Evolutionary conservation across 2,888 invertebrate species (phyloP).

Genomic region (Drosophila nr. perissopoda): DNA sequence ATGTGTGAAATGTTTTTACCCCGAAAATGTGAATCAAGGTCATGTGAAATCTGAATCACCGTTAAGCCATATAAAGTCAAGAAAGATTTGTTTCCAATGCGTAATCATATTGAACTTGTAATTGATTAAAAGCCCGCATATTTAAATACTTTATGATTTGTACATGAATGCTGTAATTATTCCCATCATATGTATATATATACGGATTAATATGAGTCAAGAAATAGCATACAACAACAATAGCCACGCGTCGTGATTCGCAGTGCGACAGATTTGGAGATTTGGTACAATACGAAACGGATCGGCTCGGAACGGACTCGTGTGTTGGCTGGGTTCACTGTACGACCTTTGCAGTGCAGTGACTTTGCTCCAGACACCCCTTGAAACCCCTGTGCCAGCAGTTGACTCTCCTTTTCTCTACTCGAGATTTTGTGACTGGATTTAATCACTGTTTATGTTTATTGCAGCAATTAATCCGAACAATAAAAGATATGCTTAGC

Average conservation of each 20-base stretch:
- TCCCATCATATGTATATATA: conserved; percentile 13
- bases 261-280: conserved; percentile 36
- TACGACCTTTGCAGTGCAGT: conserved; percentile 75
- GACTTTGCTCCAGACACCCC: conserved; percentile 41
- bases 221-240: conserved; percentile 31
- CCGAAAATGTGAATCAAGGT: conserved; percentile 36
- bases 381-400: not conserved
- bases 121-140: conserved; percentile 70
- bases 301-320: conserved; percentile 2
- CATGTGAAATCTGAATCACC: conserved; percentile 57
- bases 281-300: conserved; percentile 21
- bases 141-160: conserved; percentile 68
- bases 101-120: conserved; percentile 53
- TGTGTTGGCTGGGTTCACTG: conserved; percentile 52
- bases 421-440: conserved; percentile 16
- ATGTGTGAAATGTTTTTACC: conserved; percentile 49
- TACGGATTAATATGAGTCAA: conserved; percentile 42
- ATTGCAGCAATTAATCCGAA: conserved; percentile 66
- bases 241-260: conserved; percentile 75
- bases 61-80: conserved; percentile 37
- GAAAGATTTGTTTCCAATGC: conserved; percentile 38
- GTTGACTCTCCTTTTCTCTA: not conserved
- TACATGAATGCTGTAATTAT: conserved; percentile 52
- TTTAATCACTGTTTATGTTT: conserved; percentile 72
- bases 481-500: conserved; percentile 48